Conservation (phyloP, 2,888 invertebrate species). For the Folsomia manolachei region DNA sequence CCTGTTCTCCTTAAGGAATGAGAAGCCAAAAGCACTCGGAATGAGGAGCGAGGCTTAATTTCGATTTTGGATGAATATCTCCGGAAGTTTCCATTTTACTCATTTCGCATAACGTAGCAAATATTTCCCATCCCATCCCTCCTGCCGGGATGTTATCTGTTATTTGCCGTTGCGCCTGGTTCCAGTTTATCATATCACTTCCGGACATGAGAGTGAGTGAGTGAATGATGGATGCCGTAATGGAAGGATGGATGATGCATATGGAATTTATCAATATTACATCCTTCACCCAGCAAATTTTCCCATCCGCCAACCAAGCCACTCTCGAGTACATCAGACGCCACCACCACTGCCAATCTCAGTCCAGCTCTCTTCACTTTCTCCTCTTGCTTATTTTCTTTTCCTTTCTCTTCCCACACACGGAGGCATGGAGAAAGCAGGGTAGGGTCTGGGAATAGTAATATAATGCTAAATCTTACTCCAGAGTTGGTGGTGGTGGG, state of each 20-base stretch:
- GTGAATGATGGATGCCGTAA: not conserved
- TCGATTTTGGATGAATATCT: not conserved
- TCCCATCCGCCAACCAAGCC: not conserved
- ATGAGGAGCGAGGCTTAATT: not conserved
- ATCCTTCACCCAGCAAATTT: not conserved
- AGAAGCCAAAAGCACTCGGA: not conserved
- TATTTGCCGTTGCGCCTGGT: too few relatives aligned
- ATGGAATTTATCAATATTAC: conserved; percentile 6
- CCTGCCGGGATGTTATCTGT: too few relatives aligned
- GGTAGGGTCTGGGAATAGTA: not conserved
- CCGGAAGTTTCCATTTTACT: conserved; percentile 2
- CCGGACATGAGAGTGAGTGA: conserved; percentile 4
- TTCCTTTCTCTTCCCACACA: not conserved
- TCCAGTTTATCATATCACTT: conserved; percentile 13
- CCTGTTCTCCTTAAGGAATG: not conserved
- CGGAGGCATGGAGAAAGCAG: not conserved
- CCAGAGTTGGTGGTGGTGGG: not conserved
- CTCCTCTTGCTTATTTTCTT: not conserved
- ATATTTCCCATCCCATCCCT: conserved; percentile 2
- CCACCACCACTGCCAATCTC: not conserved
- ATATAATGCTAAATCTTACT: not conserved
- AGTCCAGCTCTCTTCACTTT: not conserved
- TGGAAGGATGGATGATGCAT: not conserved
- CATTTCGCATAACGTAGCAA: not conserved
- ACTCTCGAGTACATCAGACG: not conserved